Base-by-base conservation (phyloP, 2,888 invertebrate genomes). In the Xylota sylvarum region DNA sequence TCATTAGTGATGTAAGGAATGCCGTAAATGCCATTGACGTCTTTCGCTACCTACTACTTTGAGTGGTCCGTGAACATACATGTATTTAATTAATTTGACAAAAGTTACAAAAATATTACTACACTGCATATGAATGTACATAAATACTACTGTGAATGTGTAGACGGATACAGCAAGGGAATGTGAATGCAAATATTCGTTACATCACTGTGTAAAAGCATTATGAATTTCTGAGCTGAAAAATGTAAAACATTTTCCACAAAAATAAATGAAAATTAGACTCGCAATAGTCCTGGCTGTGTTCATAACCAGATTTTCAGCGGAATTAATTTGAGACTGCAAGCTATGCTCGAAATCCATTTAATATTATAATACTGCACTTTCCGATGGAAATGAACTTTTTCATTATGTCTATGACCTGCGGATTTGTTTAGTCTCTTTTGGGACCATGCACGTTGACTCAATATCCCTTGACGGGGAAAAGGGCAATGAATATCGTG, bases 371-470 rank as follows among this genome's bases (percentile, higher is more conserved):
- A 43, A 27, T 62, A 40, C 52, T 35, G 32, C 30, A 35, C 27
- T 62, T 35, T 65, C 1, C 35, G 4, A 67, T 52, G 17, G 23
- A 73, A 62, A 74, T 74, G 62, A 81, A 69, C 12, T 74, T 74
- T 81, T 65, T 67, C 46, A 62, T 80, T 80, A 50, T 17, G 17
- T 37, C 43, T 35, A 58, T 40, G 37, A 73, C 37, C 30, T 58
- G 19, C 6, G 27, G 46, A 30, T 37, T 67, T 46, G 56, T 50
- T 80, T 72, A 55, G 43, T 55, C n/a, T 62, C 35, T 23, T n/a
- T 7, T 10, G 30, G 6, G 32, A 55, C 9, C 10, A 67, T 46
- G 55, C 14, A 35, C 62, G 56, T 56, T 64, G 50, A 43, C 43
- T 52, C 62, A 35, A 62, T 50, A 62, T 55, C 78, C 62, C 48